Evolutionary conservation across 2,113 vertebrate genomes (phyloP), one percentile per base, ranked within the genome.

Genomic region (Melanotaenia duboulayi): DNA sequence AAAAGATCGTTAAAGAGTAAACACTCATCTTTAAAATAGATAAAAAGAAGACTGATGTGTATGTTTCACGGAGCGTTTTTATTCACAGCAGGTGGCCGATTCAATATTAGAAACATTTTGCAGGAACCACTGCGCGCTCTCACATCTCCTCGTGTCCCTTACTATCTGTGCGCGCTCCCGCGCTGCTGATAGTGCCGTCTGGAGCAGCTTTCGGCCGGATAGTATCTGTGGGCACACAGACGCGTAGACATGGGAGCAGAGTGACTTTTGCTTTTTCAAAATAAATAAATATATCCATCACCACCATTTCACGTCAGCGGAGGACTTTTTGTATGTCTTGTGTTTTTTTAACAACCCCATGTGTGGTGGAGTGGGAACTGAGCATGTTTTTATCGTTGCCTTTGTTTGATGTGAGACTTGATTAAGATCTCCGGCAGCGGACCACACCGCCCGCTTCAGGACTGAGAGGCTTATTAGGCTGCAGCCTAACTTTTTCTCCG

Each of bases 341-440:
- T 20, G 23, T 16, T 11, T 11, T 42, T 48, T 0, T 9, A 3
- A 14, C 42, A n/a, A n/a, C 48, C 69, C 72, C 52, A 25, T 55
- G 73, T 44, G 71, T n/a, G 52, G 11, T 0, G 20, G n/a, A 37
- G 58, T 49, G 68, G 19, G 11, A 4, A 54, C 60, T 24, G 40
- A 79, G 68, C 67, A 86, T 86, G 89, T 50, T 74, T 52, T 55
- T 68, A 35, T 52, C 40, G 28, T 14, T 25, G 83, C 76, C 90
- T 92, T 93, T 92, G 89, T 92, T 56, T 88, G 88, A 74, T 32
- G 83, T 80, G 90, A 91, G 81, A 78, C 84, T 80, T 83, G 74
- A 74, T 74, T 83, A 76, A 80, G 73, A 58, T 57, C 58, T 71
- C 50, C 48, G 44, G 65, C 35, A 54, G 70, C 80, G 61, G 77